Evolutionary conservation across 2,888 invertebrate species (phyloP).

Genomic region (Watsonalla cultraria): DNA sequence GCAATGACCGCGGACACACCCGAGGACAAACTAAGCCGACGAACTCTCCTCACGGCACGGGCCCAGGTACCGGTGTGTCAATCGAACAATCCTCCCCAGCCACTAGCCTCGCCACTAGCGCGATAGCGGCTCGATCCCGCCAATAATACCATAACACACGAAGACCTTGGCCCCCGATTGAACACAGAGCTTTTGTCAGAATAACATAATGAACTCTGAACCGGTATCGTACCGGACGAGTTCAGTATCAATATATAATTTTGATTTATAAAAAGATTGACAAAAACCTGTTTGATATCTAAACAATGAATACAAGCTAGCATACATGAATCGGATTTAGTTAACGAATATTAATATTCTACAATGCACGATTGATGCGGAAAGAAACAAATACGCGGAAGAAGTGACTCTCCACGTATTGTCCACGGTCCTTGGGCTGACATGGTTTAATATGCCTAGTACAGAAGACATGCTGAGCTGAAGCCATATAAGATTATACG

Average conservation of each 20-base stretch:
- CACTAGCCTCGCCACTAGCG: background rate
- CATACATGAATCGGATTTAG: conserved; percentile 28
- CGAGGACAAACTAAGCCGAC: conserved; percentile 44
- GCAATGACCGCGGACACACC: conserved; percentile 62
- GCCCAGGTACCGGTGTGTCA: background rate
- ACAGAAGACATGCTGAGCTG: conserved; percentile 15
- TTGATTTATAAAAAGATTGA: conserved; percentile 30
- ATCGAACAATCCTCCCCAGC: conserved; percentile 6
- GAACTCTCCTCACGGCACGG: conserved; percentile 18
- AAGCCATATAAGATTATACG: conserved; percentile 9
- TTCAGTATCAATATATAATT: conserved; percentile 25
- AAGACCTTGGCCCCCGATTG: conserved; percentile 23
- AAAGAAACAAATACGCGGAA: conserved; percentile 70
- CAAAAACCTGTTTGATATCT: conserved; percentile 33
- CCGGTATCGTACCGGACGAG: conserved; percentile 25
- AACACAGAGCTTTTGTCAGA: conserved; percentile 14
- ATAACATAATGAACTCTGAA: conserved; percentile 17
- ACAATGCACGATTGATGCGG: conserved; percentile 56
- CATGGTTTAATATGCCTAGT: conserved; percentile 33
- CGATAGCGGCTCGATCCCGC: background rate
- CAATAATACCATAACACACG: background rate
- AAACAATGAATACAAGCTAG: conserved; percentile 45
- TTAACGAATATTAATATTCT: conserved; percentile 67
- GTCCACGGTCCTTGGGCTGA: conserved; percentile 62
- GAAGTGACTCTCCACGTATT: conserved; percentile 49